Evolutionary conservation across 2,888 invertebrate species (phyloP).

Genomic region (Orthonychiurus folsomi): DNA sequence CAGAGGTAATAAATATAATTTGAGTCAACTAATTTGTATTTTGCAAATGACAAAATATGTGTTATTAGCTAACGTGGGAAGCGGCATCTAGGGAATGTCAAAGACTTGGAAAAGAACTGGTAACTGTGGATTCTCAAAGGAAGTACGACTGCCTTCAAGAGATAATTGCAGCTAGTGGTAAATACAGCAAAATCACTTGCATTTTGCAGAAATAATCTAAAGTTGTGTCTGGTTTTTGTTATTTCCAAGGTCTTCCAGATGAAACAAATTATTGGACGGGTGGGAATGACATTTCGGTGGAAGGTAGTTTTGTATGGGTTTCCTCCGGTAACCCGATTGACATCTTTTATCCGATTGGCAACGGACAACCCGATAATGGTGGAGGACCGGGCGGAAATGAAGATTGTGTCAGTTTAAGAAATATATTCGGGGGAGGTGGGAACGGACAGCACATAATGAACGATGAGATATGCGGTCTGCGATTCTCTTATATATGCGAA

Average conservation of each 20-base stretch:
- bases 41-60: too few relatives aligned
- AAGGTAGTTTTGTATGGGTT: background rate
- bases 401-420: background rate
- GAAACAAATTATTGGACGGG: conserved; percentile 9
- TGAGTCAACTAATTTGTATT: background rate
- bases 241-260: background rate
- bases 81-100: background rate
- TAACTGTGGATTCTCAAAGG: background rate
- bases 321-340: background rate
- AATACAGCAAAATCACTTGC: background rate
- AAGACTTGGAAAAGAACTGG: background rate
- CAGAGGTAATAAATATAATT: background rate
- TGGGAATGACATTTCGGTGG: background rate
- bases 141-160: background rate
- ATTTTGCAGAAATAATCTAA: background rate
- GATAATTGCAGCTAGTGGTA: background rate
- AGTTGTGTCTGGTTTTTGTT: too few relatives aligned
- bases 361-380: conserved; percentile 8
- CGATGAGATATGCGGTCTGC: background rate
- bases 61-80: background rate
- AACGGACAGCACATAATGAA: background rate
- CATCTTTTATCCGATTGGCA: background rate
- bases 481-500: background rate
- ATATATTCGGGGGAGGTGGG: background rate
- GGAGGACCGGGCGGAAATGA: background rate